phyloP scores from a whole-genome alignment of 2,888 invertebrate species.

The Rhamnusium bicolor region DNA sequence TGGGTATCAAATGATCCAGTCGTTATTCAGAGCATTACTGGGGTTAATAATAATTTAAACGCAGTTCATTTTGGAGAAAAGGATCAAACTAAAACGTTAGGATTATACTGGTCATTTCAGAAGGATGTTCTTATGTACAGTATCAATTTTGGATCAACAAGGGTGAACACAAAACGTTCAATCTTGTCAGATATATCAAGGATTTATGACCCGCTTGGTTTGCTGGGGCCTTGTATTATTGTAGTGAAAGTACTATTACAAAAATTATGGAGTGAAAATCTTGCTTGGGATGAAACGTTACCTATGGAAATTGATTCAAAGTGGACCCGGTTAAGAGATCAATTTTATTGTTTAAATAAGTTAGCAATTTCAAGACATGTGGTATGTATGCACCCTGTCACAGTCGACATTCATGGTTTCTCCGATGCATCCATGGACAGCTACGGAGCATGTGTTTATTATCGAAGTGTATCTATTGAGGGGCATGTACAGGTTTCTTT shows the following conservation, averaged over 20 bases:
- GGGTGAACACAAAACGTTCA: slow-evolving; percentile 34
- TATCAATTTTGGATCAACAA: slow-evolving; percentile 9
- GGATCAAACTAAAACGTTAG: slow-evolving; percentile 34
- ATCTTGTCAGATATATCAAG: slow-evolving; percentile 35
- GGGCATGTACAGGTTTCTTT: slow-evolving; percentile 9
- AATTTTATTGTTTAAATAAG: not conserved
- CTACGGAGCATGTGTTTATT: slow-evolving; percentile 17
- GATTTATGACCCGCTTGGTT: slow-evolving; percentile 42
- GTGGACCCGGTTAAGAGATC: slow-evolving; percentile 2
- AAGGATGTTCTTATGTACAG: slow-evolving; percentile 31
- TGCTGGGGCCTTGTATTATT: slow-evolving; percentile 33
- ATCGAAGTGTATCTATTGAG: slow-evolving; percentile 7
- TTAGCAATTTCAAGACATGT: slow-evolving; percentile 45
- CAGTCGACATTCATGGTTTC: slow-evolving; percentile 25
- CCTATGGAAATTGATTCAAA: not conserved
- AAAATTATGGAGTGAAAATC: slow-evolving; percentile 32
- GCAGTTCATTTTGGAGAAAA: slow-evolving; percentile 21
- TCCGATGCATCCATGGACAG: slow-evolving; percentile 16
- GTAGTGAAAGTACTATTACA: slow-evolving; percentile 39
- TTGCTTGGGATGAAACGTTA: slow-evolving; percentile 35
- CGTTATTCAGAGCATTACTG: too few relatives aligned
- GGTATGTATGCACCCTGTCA: not conserved
- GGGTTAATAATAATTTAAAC: too few relatives aligned
- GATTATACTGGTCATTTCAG: slow-evolving; percentile 32
- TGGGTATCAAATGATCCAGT: slow-evolving; percentile 12